Evolutionary conservation across 2,888 invertebrate genomes (phyloP), one percentile per base, ranked within the genome.

Genomic region (Eupeodes latifasciatus): DNA sequence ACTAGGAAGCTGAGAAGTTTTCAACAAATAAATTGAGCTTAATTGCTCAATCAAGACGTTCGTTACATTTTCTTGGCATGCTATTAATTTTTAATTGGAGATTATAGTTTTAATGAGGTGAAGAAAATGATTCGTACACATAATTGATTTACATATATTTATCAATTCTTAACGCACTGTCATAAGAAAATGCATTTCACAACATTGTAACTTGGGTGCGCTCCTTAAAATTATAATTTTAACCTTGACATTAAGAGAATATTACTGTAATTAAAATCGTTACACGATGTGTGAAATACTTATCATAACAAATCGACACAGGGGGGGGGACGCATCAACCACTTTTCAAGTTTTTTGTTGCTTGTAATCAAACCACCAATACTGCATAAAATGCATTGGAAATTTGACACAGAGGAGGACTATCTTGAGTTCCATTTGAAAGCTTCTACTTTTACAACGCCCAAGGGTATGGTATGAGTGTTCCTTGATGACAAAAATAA

Each of bases 341-440:
- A 66, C 66, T 66, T 66, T 27, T 16, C 51, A 47, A n/a, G 7
- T 9, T 34, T 47, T 55, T 14, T 59, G 47, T 72, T 27, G 16
- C 69, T 69, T 75, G 51, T 27, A 81, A 62, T 55, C 57, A 61
- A 67, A 85, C 44, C 44, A 40, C 40, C 19, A 71, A 36, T 78
- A 53, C 53, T 51, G 44, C 16, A 72, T 55, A 47, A 19, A 44
- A 27, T 72, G 69, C 57, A 71, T 71, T 67, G n/a, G 53, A 34
- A 72, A 72, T 74, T 66, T 64, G 57, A 71, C 59, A 83, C 51
- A 34, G 40, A 9, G 9, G 40, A 40, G 34, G 55, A 44, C 57
- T 69, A 59, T 78, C 59, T 81, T 40, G 75, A 72, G 76, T 76
- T 83, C 53, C 64, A 80, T 72, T 67, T 87, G 79, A 84, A 84